Evolutionary conservation across 2,797 vertebrate species (phyloP), one percentile per base, ranked within the genome.

Genomic region (Crax fasciolata): DNA sequence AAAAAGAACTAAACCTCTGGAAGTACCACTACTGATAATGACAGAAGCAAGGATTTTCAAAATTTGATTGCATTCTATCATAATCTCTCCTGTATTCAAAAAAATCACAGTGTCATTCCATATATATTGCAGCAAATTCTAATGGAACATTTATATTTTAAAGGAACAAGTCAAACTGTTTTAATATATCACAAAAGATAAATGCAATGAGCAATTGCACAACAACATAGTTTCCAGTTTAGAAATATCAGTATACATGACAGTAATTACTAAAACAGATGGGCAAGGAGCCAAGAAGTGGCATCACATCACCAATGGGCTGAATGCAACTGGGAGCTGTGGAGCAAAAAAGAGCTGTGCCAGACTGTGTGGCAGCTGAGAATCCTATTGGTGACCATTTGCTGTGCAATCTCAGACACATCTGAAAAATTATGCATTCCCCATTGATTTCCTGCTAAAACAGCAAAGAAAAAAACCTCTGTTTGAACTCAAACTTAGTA

Each of bases 191-290:
- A 77, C 63, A 92, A 73, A 96, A 95, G 74, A 11, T 87, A 93
- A 96, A 54, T 90, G 32, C 66, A 72, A 51, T 0, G 21, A 52
- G 65, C 44, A 68, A 73, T 41, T 62, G 95, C 86, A 86, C 77
- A 93, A 84, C 83, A 90, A 66, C 73, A 66, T 43, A 71, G 35
- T 84, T 96, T 95, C 74, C 59, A 67, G 65, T 81, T 87, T 75
- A 91, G 88, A 96, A 97, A 94, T 91, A 97, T 89, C 96, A 89
- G 94, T 96, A 98, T 97, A 90, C 91, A 80, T 83, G 96, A 97
- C 90, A 97, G 93, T 96, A 97, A 97, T 97, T 97, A 97, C 90
- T 94, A 84, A 97, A 98, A 97, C 96, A 97, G 97, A 97, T 97
- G 97, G 97, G 95, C 95, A 95, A 84, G 68, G 49, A 95, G 97